Percentiles rank a stretch among this genome's conserved stretches.
Evolutionary conservation across 1,140 invertebrate species (phyloP).

Genomic region (Octopus sinensis): DNA sequence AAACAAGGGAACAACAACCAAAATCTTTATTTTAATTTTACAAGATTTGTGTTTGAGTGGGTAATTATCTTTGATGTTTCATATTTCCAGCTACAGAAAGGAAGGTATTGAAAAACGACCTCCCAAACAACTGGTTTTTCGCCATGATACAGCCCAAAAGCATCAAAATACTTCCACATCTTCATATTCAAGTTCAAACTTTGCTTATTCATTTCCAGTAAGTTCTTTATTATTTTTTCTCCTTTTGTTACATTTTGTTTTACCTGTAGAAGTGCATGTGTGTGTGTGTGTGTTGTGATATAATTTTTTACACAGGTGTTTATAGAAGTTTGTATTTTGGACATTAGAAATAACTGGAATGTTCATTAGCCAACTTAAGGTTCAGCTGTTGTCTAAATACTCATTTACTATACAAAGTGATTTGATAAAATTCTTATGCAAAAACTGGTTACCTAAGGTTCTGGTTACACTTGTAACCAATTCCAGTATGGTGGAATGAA

Average conservation of each 20-base stretch:
- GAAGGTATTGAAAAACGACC: constrained; percentile 68
- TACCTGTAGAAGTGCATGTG: neutral
- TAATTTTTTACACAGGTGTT: neutral
- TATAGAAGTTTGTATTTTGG: neutral
- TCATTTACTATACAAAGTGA: no score
- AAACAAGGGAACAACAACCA: neutral
- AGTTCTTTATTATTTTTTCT: neutral
- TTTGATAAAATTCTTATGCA: no score
- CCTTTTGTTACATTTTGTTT: neutral
- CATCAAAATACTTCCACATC: no score
- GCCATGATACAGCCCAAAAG: constrained; percentile 18
- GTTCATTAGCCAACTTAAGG: no score
- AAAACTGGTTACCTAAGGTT: no score
- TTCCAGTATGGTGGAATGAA: no score
- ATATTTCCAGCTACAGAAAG: constrained; percentile 65
- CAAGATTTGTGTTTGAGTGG: no score
- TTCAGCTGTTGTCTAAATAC: no score
- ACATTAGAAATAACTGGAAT: no score
- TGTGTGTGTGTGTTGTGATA: neutral
- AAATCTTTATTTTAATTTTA: neutral
- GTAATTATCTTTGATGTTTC: no score
- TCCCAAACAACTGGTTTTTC: constrained; percentile 27
- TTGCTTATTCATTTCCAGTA: neutral
- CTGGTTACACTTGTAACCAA: no score
- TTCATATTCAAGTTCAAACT: neutral